Evolutionary conservation across 1,140 invertebrate species (phyloP), one percentile per base, ranked within the genome.

Genomic region (Zaprionus inermis): DNA sequence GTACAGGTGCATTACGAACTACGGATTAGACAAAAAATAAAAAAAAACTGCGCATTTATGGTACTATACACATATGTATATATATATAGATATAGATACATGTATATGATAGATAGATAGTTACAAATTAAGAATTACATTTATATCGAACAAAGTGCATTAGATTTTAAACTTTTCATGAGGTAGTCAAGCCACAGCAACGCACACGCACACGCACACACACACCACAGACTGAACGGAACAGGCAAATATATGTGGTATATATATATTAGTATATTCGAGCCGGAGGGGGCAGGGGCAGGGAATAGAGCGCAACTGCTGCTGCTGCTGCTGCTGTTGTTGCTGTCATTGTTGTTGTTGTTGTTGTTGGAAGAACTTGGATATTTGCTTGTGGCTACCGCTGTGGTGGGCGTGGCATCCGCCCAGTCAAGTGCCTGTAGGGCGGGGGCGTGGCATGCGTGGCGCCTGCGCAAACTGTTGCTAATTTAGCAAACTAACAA

Each of bases 181-280:
- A 88, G 83, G 83, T 88, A 88, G 83, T 83, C 74, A 88, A 88
- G 83, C 83, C 84, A 84, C 64, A 66, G 32, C 49, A 38, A 51
- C 59, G 56, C 46, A 63, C 59, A 51, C 51, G 36, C 61, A 24
- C 60, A 16, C 34, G 24, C 12, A 32, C 52, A 58, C 38, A 57
- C 16, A 38, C 32, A 34, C 32, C 49, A 34, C 56, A 69, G 55
- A 34, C 6, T 28, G 24, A 5, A 12, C 41, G 56, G 20, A 64
- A 64, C 34, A 36, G 49, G 51, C 59, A 63, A 64, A 58, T 60
- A 38, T 46, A 67, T 36, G 18, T n/a, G 22, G 5, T 57, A 22
- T 49, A 65, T 55, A 14, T 65, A 66, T 64, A 67, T 56, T 49
- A 10, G 14, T 72, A 60, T 86, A 86, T 86, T 86, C 82, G 82